A percentile compares a stretch with the other conserved stretches of the same genome.
Evolutionary conservation across 2,797 vertebrate genomes (phyloP).

Genomic region (Apogon hyalosoma): DNA sequence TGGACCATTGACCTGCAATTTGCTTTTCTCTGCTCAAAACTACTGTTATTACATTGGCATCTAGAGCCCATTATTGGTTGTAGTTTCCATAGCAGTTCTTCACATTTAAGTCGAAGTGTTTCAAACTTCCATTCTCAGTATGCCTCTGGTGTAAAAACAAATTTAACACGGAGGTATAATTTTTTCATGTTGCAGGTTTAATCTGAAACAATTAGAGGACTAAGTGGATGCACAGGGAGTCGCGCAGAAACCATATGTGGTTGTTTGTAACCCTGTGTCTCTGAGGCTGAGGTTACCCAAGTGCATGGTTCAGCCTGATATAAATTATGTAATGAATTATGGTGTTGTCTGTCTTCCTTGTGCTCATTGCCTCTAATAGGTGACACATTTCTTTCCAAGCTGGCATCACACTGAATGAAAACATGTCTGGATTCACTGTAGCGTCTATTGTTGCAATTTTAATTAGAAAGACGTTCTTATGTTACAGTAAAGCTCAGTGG

Average conservation of each 20-base stretch:
- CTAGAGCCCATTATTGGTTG: no score
- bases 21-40: no score
- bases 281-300: slow-evolving; percentile 18
- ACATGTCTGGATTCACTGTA: slow-evolving; percentile 8
- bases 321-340: slow-evolving; percentile 48
- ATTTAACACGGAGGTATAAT: background rate
- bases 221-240: background rate
- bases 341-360: slow-evolving; percentile 15
- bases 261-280: slow-evolving; percentile 15
- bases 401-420: slow-evolving; percentile 4
- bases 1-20: no score
- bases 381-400: slow-evolving; percentile 10
- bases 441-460: slow-evolving; percentile 9
- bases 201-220: slow-evolving; percentile 2
- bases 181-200: background rate
- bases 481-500: background rate
- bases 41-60: no score
- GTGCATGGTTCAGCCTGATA: slow-evolving; percentile 12
- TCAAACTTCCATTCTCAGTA: background rate
- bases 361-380: slow-evolving; percentile 9
- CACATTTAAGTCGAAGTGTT: background rate
- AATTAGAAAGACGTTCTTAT: slow-evolving; percentile 9
- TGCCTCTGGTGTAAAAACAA: background rate
- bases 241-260: slow-evolving; percentile 10
- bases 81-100: no score